Evolutionary conservation across 1,140 invertebrate species (phyloP), one percentile per base, ranked within the genome.

Genomic region (Drosophila busckii): DNA sequence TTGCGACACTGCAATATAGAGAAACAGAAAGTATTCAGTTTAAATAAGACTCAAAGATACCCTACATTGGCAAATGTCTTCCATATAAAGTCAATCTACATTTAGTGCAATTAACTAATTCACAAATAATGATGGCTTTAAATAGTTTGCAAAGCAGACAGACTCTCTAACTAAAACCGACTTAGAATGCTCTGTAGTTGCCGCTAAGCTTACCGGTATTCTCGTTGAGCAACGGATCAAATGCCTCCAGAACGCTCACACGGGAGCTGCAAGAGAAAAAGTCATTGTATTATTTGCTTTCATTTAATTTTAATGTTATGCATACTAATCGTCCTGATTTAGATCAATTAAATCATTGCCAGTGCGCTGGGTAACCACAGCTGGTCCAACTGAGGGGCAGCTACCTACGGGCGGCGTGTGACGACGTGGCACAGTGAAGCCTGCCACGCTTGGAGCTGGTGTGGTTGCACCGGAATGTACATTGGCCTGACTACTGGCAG

Each of bases 201-300:
- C n/a, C n/a, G n/a, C n/a, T n/a, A 28, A 23, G 42, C 71, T 78
- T 80, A 82, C 73, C 73, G 25, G 68, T 53, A 37, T 82, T 73
- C 23, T 88, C 86, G 37, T 89, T 90, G 58, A 94, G 89, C 84
- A 96, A 89, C 54, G 94, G 94, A 90, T 95, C 94, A 88, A 95
- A 95, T 42, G 93, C 93, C 88, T 95, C 94, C 66, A 96, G 87
- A 55, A 96, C 93, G 87, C 93, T 94, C 50, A 93, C 93, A 85
- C 93, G 89, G 60, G 87, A 68, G 65, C 88, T 83, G 66, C 10
- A 87, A 70, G 7, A 29, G 9, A 29, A 19, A 45, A 19, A 19
- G 25, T 4, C n/a, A n/a, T n/a, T n/a, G n/a, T n/a, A n/a, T 29
- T 26, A 31, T 15, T 48, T 58, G 37, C 8, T 41, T 41, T 15